Evolutionary conservation across 2,113 vertebrate genomes (phyloP).

Genomic region (Syngnathus scovelli): DNA sequence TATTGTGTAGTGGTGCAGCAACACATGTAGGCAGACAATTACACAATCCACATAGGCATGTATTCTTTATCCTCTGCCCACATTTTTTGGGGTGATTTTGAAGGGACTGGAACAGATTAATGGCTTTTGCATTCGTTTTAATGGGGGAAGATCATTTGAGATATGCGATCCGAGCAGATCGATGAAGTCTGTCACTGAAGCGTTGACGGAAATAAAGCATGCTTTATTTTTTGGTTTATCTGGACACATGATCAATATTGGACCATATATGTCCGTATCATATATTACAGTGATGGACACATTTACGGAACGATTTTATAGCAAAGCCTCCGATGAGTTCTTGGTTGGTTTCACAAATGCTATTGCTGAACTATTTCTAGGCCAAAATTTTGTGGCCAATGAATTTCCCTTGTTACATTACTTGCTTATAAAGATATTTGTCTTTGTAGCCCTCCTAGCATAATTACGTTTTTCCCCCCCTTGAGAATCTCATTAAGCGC

Average conservation of each 20-base stretch:
- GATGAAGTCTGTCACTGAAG: not conserved
- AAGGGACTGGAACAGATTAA: too few relatives aligned
- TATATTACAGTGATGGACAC: not conserved
- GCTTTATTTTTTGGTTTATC: not conserved
- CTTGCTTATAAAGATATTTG: not conserved
- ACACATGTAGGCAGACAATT: too few relatives aligned
- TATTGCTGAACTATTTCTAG: not conserved
- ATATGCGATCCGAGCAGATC: too few relatives aligned
- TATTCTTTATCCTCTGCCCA: too few relatives aligned
- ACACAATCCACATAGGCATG: too few relatives aligned
- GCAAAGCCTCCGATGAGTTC: not conserved
- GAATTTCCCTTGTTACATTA: not conserved
- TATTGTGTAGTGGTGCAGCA: too few relatives aligned
- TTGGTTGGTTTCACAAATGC: not conserved
- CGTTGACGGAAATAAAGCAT: not conserved
- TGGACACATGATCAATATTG: not conserved
- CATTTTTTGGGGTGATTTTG: too few relatives aligned
- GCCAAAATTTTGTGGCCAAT: not conserved
- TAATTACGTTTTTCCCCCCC: not conserved
- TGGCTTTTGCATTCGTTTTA: too few relatives aligned
- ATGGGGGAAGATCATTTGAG: too few relatives aligned
- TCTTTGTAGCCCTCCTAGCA: not conserved
- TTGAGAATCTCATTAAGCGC: constrained; percentile 1
- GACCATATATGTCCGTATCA: not conserved
- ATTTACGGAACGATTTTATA: not conserved